Base-by-base conservation (phyloP, 2,113 vertebrate species). In the Argyrosomus japonicus region DNA sequence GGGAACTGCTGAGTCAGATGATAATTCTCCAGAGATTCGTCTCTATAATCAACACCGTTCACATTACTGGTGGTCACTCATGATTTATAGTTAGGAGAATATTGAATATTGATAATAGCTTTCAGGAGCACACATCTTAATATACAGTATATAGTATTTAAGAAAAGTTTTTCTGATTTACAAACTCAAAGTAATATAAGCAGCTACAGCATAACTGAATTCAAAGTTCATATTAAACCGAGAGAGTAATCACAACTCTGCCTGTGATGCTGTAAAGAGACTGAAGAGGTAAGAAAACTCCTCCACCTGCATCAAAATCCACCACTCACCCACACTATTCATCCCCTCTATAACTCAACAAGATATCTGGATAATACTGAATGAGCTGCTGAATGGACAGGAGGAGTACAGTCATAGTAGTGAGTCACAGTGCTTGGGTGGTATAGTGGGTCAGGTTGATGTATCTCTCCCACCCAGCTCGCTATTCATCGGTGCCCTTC, bases 381-480 rank as follows among this genome's bases (percentile, higher is more conserved):
- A 54, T 64, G 82, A 54, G 50, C 51, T 61, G 25, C 29, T 75
- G 61, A 83, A 67, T 86, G 74, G 19, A 87, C 32, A 40, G 23
- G 56, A 73, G 48, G 43, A 71, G 43, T n/a, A 81, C 58, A 77
- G 61, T 85, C 87, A 79, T 63, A 51, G 62, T n/a, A 48, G 48
- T 88, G 84, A 90, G 67, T 91, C 84, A 88, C 56, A 47, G 48
- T 47, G 48, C 40, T 40, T 67, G 60, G 21, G 48, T 79, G 83
- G 53, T 43, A 8, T 36, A 60, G 58, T 71, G 62, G 67, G 64
- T 82, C 74, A 68, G 62, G 12, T 12, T 85, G 85, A 83, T 56
- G 56, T 82, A 68, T 71, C 72, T 79, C 65, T 84, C 72, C 78
- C 72, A 58, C 64, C 75, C 51, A 67, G 32, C 67, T 79, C 15